phyloP scores from a whole-genome alignment of 2,797 vertebrate genomes.

The Allobates femoralis region DNA sequence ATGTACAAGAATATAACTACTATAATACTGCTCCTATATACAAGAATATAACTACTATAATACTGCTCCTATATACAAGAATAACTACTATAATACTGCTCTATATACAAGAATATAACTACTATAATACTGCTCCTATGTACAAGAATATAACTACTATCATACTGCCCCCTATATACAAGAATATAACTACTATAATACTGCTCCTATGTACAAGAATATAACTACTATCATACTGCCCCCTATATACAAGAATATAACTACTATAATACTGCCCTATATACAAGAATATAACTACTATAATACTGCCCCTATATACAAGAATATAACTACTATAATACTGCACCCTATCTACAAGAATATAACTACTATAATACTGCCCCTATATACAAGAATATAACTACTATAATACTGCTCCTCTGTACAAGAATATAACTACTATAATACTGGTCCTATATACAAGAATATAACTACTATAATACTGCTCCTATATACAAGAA shows the following conservation, averaged over 20 bases:
- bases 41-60: not conserved
- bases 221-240: not conserved
- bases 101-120: constrained; percentile 3
- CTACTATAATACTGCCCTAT: too few species aligned
- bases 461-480: constrained; percentile 5
- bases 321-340: constrained; percentile 1
- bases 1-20: constrained; percentile 7
- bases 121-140: constrained; percentile 4
- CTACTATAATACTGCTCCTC: not conserved
- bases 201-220: not conserved
- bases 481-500: not conserved
- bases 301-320: too few species aligned
- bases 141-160: constrained; percentile 8
- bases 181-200: constrained; percentile 10
- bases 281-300: too few species aligned
- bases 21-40: not conserved
- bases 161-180: not conserved
- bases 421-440: not conserved
- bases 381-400: not conserved
- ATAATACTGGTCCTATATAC: not conserved
- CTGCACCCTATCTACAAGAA: not conserved
- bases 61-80: not conserved
- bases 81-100: not conserved
- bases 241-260: not conserved
- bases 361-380: not conserved